Evolutionary conservation across 2,797 vertebrate species (phyloP).

Genomic region (Coregonus suidteri): DNA sequence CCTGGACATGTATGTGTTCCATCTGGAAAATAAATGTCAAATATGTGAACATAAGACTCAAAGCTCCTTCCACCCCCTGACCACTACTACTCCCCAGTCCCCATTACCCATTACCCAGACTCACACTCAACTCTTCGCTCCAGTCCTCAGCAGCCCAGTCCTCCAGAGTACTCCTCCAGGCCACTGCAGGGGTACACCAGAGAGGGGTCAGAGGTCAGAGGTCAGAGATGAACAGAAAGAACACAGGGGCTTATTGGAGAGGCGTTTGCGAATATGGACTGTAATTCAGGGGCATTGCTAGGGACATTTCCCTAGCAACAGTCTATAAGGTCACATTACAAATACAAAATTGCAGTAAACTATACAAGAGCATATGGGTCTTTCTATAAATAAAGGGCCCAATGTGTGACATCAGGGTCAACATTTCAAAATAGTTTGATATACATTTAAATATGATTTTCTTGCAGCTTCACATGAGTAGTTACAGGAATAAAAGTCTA

Average conservation of each 20-base stretch:
- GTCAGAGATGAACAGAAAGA: conserved; percentile 6
- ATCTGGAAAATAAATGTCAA: too few species aligned
- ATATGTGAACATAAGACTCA: background rate
- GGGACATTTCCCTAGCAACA: background rate
- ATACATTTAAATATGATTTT: too few species aligned
- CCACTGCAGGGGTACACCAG: conserved; percentile 56
- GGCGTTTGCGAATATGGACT: background rate
- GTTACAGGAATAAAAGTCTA: too few species aligned
- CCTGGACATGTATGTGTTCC: too few species aligned
- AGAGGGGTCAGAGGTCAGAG: background rate
- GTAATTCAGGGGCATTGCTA: too few species aligned
- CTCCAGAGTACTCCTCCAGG: conserved; percentile 89
- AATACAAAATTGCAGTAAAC: background rate
- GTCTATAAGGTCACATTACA: background rate
- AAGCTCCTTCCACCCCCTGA: conserved; percentile 56
- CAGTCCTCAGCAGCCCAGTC: conserved; percentile 95
- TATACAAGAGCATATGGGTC: background rate
- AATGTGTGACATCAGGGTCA: too few species aligned
- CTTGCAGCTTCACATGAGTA: too few species aligned
- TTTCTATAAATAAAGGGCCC: too few species aligned
- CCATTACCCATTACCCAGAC: conserved; percentile 41
- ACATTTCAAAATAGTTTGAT: too few species aligned
- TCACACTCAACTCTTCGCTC: conserved; percentile 91
- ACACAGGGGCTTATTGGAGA: background rate
- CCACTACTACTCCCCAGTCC: background rate